Base-by-base conservation (phyloP, 2,888 invertebrate genomes). In the Tinea pellionella region DNA sequence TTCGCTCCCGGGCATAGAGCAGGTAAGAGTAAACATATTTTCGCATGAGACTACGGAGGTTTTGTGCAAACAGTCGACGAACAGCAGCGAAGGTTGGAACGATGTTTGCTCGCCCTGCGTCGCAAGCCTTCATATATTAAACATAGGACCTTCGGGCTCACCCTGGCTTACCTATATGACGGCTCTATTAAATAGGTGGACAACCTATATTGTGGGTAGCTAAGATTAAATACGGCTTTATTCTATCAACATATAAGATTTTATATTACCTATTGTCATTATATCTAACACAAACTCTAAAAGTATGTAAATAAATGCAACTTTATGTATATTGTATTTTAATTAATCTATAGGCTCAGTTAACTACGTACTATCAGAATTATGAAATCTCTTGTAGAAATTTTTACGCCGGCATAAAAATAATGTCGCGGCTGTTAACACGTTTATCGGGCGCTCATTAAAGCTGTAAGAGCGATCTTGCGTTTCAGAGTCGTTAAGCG, bases 371-470 rank as follows among this genome's bases (percentile, higher is more conserved):
- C n/a, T 47, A 47, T 47, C 47, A 53, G n/a, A 19, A 24, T 18
- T 18, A 3, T 53, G 4, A 53, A 53, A 18, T 18, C 32, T 15
- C 32, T 57, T 57, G 13, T 15, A 32, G 57, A 57, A 79, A 80
- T 80, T 82, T 85, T 85, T 81, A 85, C 84, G 82, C 80, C 74
- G 76, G 75, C 80, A 83, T 87, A 85, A 86, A 84, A 86, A 86
- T 86, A 85, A 85, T 85, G 85, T 84, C 79, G 84, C 70, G 78
- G 85, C 85, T 82, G 83, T 87, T 85, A 85, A 82, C 85, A 80
- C 84, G 85, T 86, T 87, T 87, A 87, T 87, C 87, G 84, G 85
- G 85, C 83, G 80, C 84, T 87, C 87, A 87, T 87, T 87, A 87
- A 83, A 85, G 82, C 60, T 41, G 84, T 69, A 78, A 81, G 85